phyloP scores from a whole-genome alignment of 2,113 vertebrate genomes.

The Prietella phreatophila region DNA sequence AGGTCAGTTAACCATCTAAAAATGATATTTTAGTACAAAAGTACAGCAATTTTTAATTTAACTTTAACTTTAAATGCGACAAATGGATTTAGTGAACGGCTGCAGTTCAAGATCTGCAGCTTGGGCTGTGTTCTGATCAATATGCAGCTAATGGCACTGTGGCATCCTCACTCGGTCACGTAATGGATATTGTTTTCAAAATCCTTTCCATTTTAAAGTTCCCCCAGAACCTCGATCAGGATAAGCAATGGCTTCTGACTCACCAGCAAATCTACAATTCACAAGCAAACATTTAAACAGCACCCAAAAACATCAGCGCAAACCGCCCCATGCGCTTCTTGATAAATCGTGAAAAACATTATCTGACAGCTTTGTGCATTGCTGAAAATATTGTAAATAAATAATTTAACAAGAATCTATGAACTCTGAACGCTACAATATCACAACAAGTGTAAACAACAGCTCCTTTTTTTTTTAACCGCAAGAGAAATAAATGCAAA shows the following conservation, averaged over 20 bases:
- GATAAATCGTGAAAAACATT: neutral
- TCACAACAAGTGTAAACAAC: neutral
- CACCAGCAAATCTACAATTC: neutral
- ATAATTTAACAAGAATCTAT: neutral
- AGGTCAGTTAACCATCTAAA: neutral
- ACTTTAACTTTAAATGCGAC: neutral
- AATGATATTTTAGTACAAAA: neutral
- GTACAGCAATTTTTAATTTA: neutral
- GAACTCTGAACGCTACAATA: neutral
- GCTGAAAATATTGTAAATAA: conserved; percentile 13
- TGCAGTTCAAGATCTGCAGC: neutral
- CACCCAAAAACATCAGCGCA: conserved; percentile 6
- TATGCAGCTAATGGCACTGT: conserved; percentile 7
- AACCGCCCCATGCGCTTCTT: neutral
- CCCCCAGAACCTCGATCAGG: neutral
- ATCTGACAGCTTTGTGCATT: conserved; percentile 3
- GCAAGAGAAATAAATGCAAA: neutral
- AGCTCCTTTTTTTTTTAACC: neutral
- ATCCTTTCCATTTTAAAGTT: conserved; percentile 27
- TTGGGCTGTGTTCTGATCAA: neutral
- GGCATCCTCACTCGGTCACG: conserved; percentile 23
- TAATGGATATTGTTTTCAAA: conserved; percentile 40
- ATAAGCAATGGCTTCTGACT: neutral
- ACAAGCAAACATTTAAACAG: conserved; percentile 1
- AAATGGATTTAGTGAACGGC: neutral